phyloP scores from a whole-genome alignment of 2,888 invertebrate genomes.

The Hanleya hanleyi region DNA sequence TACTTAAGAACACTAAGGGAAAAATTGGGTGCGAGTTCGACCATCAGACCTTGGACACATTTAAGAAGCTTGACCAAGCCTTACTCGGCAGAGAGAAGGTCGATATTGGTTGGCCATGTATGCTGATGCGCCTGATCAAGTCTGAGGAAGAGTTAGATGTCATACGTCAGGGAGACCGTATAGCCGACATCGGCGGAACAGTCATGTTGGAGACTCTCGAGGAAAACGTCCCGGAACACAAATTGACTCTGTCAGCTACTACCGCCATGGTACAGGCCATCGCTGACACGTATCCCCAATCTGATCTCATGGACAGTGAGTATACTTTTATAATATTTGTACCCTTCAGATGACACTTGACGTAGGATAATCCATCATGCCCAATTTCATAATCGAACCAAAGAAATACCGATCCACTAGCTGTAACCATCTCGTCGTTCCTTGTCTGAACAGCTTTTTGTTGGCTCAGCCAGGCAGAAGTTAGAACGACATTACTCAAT shows the following conservation, averaged over 20 bases:
- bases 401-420: too few relatives aligned
- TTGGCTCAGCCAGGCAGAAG: too few relatives aligned
- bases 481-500: too few relatives aligned
- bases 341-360: too few relatives aligned
- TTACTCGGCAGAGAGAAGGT: slow-evolving; percentile 2
- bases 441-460: too few relatives aligned
- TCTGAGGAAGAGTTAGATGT: slow-evolving; percentile 20
- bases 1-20: not conserved
- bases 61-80: slow-evolving; percentile 16
- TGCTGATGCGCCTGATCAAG: slow-evolving; percentile 31
- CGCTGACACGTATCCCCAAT: slow-evolving; percentile 27
- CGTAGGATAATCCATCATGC: too few relatives aligned
- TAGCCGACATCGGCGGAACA: slow-evolving; percentile 24
- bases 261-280: slow-evolving; percentile 35
- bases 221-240: slow-evolving; percentile 32
- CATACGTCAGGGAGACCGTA: slow-evolving; percentile 3
- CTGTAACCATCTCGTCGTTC: too few relatives aligned
- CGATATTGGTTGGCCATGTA: slow-evolving; percentile 27
- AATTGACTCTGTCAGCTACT: slow-evolving; percentile 33
- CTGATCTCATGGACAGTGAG: slow-evolving; percentile 13
- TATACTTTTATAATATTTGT: too few relatives aligned
- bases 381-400: too few relatives aligned
- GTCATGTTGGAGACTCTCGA: slow-evolving; percentile 21
- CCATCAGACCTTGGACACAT: slow-evolving; percentile 28
- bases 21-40: slow-evolving; percentile 32